Percentiles rank a stretch among this genome's conserved stretches.
These are phyloP conservation scores for Notodonta ziczac DNA, from an alignment of 2,888 invertebrate genomes.

Conservation along the genomic window DNA sequence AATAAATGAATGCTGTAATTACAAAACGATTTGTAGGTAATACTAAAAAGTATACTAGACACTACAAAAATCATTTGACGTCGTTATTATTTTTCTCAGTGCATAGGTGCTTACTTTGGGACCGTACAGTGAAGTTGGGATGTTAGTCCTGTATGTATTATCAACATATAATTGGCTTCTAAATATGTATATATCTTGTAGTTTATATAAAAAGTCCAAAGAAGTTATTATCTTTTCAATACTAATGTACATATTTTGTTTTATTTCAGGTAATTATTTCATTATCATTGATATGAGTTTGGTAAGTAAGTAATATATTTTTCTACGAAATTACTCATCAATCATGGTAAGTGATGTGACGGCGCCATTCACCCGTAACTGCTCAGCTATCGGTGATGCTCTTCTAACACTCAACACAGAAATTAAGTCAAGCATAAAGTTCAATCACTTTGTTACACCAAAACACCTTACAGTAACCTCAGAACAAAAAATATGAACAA, in stretches of 20 bases:
- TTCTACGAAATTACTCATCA: not conserved
- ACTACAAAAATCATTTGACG: too few species aligned
- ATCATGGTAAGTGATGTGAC: not conserved
- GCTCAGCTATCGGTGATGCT: conserved; percentile 10
- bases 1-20: too few species aligned
- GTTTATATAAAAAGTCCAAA: too few species aligned
- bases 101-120: too few species aligned
- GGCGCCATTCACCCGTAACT: conserved; percentile 5
- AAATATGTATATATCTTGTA: too few species aligned
- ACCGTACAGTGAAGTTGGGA: too few species aligned
- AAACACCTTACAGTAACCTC: conserved; percentile 54
- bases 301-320: not conserved
- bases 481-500: conserved; percentile 52
- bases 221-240: not conserved
- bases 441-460: conserved; percentile 56
- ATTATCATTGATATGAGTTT: not conserved
- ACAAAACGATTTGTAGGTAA: too few species aligned
- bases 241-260: not conserved
- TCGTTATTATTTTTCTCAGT: too few species aligned
- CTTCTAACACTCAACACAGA: conserved; percentile 26
- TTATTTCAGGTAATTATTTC: conserved; percentile 2
- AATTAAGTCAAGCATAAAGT: conserved; percentile 67
- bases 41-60: too few species aligned
- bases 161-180: too few species aligned
- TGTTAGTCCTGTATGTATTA: too few species aligned